Conservation (phyloP, 2,113 vertebrate genomes). For the Sceloporus undulatus region DNA sequence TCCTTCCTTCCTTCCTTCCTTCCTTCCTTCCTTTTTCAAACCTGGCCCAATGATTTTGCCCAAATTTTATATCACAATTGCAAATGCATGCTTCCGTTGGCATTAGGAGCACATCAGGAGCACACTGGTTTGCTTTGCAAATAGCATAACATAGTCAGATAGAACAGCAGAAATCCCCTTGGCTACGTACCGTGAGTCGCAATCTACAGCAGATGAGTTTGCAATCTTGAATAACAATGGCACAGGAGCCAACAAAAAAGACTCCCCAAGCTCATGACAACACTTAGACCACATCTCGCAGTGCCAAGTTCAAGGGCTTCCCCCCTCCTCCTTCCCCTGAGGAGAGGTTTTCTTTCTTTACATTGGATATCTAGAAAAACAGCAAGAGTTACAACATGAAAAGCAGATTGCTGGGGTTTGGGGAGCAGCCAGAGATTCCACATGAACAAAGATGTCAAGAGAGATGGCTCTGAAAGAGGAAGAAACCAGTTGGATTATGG, state of each 20-base stretch:
- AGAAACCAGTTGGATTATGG: neutral
- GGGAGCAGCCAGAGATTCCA: neutral
- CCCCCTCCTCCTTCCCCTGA: neutral
- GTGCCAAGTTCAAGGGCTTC: neutral
- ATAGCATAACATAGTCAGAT: neutral
- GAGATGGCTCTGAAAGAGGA: constrained; percentile 17
- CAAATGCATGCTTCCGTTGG: neutral
- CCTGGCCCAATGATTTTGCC: constrained; percentile 23
- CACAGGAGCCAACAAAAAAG: neutral
- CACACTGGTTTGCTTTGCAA: neutral
- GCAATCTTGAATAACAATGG: neutral
- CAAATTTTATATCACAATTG: constrained; percentile 17
- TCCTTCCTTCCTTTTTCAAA: too few species aligned
- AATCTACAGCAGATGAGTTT: neutral
- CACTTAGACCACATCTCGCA: accelerated
- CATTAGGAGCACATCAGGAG: neutral
- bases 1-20: too few species aligned
- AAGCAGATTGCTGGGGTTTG: neutral
- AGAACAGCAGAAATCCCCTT: neutral
- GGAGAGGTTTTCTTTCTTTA: neutral
- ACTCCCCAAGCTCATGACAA: constrained; percentile 4
- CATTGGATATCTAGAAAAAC: neutral
- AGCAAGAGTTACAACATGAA: neutral
- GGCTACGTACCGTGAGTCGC: neutral
- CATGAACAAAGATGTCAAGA: accelerated